Evolutionary conservation across 2,888 invertebrate genomes (phyloP).

Genomic region (Drosophila melanosoma): DNA sequence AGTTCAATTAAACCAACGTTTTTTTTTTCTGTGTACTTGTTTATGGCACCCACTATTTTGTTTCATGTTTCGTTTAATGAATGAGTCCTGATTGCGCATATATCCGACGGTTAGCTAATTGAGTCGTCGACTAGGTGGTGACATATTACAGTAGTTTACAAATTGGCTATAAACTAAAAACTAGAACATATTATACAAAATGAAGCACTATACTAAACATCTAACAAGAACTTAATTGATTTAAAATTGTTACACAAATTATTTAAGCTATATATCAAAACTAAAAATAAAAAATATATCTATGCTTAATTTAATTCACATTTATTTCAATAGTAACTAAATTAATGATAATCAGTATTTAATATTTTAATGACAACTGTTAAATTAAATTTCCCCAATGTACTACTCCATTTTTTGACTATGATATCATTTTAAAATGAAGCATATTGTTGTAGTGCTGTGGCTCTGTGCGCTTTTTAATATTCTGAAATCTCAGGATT

Average conservation of each 20-base stretch:
- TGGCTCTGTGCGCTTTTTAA: not conserved
- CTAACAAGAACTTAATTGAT: constrained; percentile 19
- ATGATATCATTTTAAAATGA: constrained; percentile 29
- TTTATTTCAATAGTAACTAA: not conserved
- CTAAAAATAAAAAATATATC: not conserved
- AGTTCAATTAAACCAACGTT: not conserved
- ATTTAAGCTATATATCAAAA: not conserved
- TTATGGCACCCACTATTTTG: constrained; percentile 35
- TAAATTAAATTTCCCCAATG: not conserved
- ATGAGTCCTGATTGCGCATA: constrained; percentile 70
- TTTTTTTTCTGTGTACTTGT: constrained; percentile 6
- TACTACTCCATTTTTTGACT: not conserved
- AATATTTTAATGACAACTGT: constrained; percentile 13
- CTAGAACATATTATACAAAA: not conserved
- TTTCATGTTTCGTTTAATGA: constrained; percentile 60
- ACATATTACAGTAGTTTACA: constrained; percentile 54
- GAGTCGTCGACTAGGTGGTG: constrained; percentile 76
- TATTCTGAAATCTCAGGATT: not conserved
- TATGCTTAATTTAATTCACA: not conserved
- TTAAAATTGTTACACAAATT: constrained; percentile 1
- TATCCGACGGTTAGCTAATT: constrained; percentile 78
- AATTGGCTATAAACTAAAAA: constrained; percentile 43
- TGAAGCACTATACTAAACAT: no score
- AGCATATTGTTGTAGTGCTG: constrained; percentile 9
- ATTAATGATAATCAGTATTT: not conserved